Evolutionary conservation across 2,113 vertebrate species (phyloP), one percentile per base, ranked within the genome.

Genomic region (Paramormyrops kingsleyae): DNA sequence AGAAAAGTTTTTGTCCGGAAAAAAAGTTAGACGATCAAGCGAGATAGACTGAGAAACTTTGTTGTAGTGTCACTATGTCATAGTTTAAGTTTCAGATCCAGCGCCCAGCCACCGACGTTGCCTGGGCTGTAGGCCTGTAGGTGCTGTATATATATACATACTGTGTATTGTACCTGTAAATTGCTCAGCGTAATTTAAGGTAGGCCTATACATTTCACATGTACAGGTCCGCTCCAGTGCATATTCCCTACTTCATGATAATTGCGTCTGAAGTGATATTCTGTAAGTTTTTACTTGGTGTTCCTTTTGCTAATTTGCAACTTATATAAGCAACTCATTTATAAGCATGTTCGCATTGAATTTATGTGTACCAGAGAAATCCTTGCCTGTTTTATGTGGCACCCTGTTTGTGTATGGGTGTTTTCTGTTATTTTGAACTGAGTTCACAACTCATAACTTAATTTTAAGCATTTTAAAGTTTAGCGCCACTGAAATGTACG

Each of bases 11-110:
- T 94, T 93, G 95, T 92, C 94, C 94, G 95, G 94, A 95, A 95
- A 96, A 94, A 94, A 92, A 84, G 94, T 93, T 91, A 93, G 92
- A 88, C 92, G 92, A 93, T 92, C 93, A 93, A 90, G 94, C 93
- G 93, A 95, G 94, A 94, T 93, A 95, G 95, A 95, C 95, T 93
- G 94, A 95, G 94, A 95, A 96, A 96, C 95, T 96, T 96, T 96
- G 95, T 95, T 95, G 95, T 95, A 94, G 95, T 94, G 94, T 93
- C 94, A 93, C 95, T 92, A 93, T 94, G 92, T 94, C 94, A 96
- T 96, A 95, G 95, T 96, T 95, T 44, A 42, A 46, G 77, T 83
- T 59, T 12, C 24, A 62, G 6, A 89, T 13, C 21, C 39, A 21
- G 8, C 15, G 5, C 5, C 13, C 31, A 59, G 46, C 10, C 46